Percentiles rank a stretch among this genome's conserved stretches.
Evolutionary conservation across 2,113 vertebrate genomes (phyloP).

Genomic region (Myxocyprinus asiaticus): DNA sequence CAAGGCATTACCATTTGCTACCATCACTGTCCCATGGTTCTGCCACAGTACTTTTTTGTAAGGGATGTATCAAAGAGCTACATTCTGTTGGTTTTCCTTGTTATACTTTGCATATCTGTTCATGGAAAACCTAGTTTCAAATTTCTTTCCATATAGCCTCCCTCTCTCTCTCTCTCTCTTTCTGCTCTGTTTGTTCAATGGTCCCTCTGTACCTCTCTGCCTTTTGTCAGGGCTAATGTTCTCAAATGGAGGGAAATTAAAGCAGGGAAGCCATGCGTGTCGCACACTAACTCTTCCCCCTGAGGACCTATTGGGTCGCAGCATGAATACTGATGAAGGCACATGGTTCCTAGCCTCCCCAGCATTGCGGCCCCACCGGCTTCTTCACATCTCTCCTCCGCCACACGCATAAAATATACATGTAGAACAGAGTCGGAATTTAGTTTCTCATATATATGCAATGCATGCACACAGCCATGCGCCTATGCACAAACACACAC

Average conservation of each 20-base stretch:
- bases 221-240: slow-evolving; percentile 57
- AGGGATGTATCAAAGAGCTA: not conserved
- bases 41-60: not conserved
- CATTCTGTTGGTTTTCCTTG: not conserved
- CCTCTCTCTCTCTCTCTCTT: slow-evolving; percentile 50
- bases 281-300: slow-evolving; percentile 53
- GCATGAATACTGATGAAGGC: slow-evolving; percentile 57
- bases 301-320: slow-evolving; percentile 50
- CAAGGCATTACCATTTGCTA: not conserved
- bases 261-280: slow-evolving; percentile 59
- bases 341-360: slow-evolving; percentile 38
- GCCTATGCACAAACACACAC: not conserved
- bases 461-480: too few species aligned
- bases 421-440: slow-evolving; percentile 15
- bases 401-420: slow-evolving; percentile 35
- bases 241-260: slow-evolving; percentile 61
- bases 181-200: slow-evolving; percentile 42
- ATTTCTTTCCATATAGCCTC: not conserved
- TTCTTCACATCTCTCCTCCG: slow-evolving; percentile 16
- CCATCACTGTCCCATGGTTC: not conserved
- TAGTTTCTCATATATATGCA: not conserved
- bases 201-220: slow-evolving; percentile 40
- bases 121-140: not conserved
- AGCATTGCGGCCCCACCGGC: slow-evolving; percentile 15
- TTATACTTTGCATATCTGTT: not conserved